Base-by-base conservation (phyloP, 2,797 vertebrate genomes). In the Anniella stebbinsi region DNA sequence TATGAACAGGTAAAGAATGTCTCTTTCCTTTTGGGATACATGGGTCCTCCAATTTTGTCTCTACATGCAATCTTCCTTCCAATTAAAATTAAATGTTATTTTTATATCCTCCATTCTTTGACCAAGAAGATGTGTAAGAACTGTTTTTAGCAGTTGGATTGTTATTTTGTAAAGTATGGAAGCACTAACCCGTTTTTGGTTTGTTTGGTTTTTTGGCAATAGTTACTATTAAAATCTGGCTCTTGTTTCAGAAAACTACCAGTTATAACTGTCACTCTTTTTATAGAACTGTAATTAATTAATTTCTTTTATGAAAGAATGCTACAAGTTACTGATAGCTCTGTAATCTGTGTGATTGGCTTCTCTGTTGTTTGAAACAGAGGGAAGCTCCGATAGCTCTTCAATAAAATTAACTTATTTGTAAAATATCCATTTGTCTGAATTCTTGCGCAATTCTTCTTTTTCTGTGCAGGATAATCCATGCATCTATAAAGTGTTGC, bases 251-350 rank as follows among this genome's bases (percentile, higher is more conserved):
- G 94, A 96, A 96, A 95, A 94, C 93, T 95, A 96, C 96, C 95
- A 95, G 92, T 97, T 95, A 96, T 93, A 94, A 96, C 95, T 94
- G 95, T 95, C 75, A 95, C 96, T 96, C 93, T 96, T 97, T 97
- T 97, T 97, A 96, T 96, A 97, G 93, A 97, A 96, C 89, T 96
- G 94, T 96, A 95, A 97, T 97, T 96, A 88, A 96, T 97, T 96
- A 96, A 96, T 97, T 97, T 97, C 96, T 97, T 97, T 97, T 97
- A 97, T 95, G 97, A 96, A 97, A 97, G 97, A 97, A 93, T 94
- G 96, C 92, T 97, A 96, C 33, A 95, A 97, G 95, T 97, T 96
- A 96, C 95, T 95, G 93, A 94, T 96, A 96, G 95, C 95, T 96
- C 96, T 97, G 96, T 97, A 97, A 96, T 94, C 96, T 73, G 85